Base-by-base conservation (phyloP, 2,888 invertebrate species). In the Tromatobia lineatoria region DNA sequence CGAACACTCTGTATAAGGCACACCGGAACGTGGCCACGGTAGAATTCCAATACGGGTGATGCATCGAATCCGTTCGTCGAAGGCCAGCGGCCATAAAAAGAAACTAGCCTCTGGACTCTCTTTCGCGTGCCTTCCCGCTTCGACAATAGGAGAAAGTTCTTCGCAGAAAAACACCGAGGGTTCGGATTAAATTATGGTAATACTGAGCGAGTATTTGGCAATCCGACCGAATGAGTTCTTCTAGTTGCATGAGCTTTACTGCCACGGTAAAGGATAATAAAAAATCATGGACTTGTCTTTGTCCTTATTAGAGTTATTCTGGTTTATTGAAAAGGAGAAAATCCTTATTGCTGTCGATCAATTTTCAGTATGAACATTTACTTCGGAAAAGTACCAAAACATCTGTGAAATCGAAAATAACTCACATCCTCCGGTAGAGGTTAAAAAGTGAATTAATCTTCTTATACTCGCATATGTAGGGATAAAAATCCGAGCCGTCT, bases 181-280 rank as follows among this genome's bases (percentile, higher is more conserved):
- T 38, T 77, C 82, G 78, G 76, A 85, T 83, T 85, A 73, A 84
- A 82, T 84, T 85, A 85, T 85, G 82, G 82, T 85, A 85, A 87
- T 85, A 73, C 42, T 45, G 74, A 52, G 66, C 13, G 66, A 76
- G 61, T 77, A 77, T 80, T 84, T 77, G 47, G 11, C 74, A 67
- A 42, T 77, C 45, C 64, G 23, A 67, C 64, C 47, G 42, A 80
- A 84, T 50, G 54, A 78, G 50, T 61, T 67, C 52, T 59, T 59
- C 25, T 15, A 29, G 13, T 70, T 52, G 20, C 71, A 42, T 29
- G 34, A 29, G 15, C n/a, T 20, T n/a, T 18, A 11, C 38, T 38
- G 15, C 34, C 25, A 34, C 61, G 47, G 34, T 25, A 6, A 25
- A 38, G 38, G n/a, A 45, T 29, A 64, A 75, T 69, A 11, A 71